Conservation (phyloP, 2,113 vertebrate genomes). For the Nesogale talazaci region DNA sequence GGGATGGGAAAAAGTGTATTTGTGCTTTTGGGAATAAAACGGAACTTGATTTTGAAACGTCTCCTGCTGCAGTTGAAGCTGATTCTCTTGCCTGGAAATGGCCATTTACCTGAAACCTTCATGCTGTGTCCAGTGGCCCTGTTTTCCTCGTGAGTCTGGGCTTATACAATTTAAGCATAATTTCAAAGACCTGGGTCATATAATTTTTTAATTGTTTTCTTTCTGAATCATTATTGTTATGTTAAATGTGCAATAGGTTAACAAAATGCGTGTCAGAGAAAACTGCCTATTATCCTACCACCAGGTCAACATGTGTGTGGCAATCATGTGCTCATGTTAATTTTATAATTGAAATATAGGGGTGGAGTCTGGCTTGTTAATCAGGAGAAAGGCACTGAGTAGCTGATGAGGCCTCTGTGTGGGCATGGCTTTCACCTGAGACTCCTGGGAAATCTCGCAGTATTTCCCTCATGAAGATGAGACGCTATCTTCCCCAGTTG, state of each 20-base stretch:
- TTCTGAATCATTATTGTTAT: neutral
- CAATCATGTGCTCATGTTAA: too few relatives aligned
- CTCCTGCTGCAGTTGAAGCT: neutral
- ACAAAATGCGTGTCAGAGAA: neutral
- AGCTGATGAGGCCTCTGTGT: too few relatives aligned
- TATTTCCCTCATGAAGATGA: too few relatives aligned
- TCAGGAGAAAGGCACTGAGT: too few relatives aligned
- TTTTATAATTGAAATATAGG: too few relatives aligned
- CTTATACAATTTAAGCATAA: neutral
- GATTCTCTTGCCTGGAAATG: neutral
- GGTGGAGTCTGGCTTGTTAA: too few relatives aligned
- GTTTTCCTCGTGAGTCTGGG: neutral
- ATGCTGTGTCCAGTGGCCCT: too few relatives aligned
- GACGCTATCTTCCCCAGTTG: too few relatives aligned
- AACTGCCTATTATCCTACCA: neutral
- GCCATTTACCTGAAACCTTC: neutral
- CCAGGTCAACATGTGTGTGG: neutral
- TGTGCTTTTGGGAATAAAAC: neutral
- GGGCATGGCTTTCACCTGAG: too few relatives aligned
- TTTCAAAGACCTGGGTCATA: neutral
- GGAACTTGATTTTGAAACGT: neutral
- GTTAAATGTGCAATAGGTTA: neutral
- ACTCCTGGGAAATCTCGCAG: too few relatives aligned
- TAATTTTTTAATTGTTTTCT: neutral
- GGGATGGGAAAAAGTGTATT: neutral